Base-by-base conservation (phyloP, 2,797 vertebrate genomes). In the Phrynocephalus guinanensis region DNA sequence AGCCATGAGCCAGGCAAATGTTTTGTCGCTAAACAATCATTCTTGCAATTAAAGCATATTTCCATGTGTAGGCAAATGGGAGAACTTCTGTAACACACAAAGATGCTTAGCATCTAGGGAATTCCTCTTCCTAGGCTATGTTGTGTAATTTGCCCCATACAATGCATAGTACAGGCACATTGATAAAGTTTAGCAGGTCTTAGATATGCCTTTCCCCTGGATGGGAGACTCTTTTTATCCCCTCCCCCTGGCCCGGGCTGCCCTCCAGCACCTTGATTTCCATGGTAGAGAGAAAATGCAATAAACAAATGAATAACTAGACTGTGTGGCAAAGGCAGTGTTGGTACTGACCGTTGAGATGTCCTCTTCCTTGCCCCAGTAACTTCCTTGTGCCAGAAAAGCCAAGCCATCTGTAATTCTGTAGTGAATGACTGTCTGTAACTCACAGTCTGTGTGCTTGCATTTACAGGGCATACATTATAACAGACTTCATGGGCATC, bases 401-500 rank as follows among this genome's bases (percentile, higher is more conserved):
- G 82, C 48, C 48, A 85, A 86, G 10, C 91, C 88, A 50, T 90
- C 88, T 86, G 7, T 87, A 89, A 88, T 50, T 84, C 26, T 88
- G 13, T 44, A 52, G 89, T 91, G 86, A 90, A 26, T 52, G 89
- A 91, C 90, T 7, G 0, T 83, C 22, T 91, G 0, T 80, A 63
- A 85, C 71, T 94, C 91, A 93, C 66, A 28, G 10, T 86, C 88
- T 94, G 71, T 95, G 78, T 96, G 94, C 92, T 96, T 97, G 90
- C 95, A 92, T 96, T 93, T 92, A 83, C 97, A 99, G 99, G 92
- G 95, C 97, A 85, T 97, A 98, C 95, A 98, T 99, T 96, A 98
- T 99, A 96, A 99, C 98, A 81, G 98, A 99, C 91, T 98, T 98
- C 96, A 99, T 99, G 99, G 99, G 98, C 95, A 99, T 99, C 97